Conservation (phyloP, 1,140 invertebrate species). For the Zaprionus gabonicus region DNA sequence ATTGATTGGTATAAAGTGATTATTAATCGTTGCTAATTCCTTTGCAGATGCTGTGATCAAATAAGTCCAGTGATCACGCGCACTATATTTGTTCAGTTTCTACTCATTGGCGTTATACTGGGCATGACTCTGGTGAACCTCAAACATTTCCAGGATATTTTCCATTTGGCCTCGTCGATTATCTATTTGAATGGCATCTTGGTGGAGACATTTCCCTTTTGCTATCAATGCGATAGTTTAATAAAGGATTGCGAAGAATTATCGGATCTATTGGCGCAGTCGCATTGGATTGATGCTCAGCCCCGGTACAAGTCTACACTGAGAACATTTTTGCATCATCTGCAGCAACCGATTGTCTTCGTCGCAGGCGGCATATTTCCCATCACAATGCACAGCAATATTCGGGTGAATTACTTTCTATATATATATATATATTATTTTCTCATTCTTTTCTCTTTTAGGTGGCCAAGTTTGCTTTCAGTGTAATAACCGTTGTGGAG, state of each 20-base stretch:
- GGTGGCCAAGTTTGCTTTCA: conserved; percentile 1
- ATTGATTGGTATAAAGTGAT: not conserved
- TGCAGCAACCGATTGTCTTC: conserved; percentile 28
- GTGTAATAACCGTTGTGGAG: conserved; percentile 4
- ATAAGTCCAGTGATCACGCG: conserved; percentile 9
- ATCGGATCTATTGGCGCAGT: conserved; percentile 7
- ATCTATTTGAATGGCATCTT: conserved; percentile 2
- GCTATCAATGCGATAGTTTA: conserved; percentile 18
- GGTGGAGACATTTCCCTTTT: conserved; percentile 25
- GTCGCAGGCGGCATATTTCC: conserved; percentile 20
- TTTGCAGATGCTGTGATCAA: not conserved
- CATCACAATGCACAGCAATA: conserved; percentile 22
- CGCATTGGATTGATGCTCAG: conserved; percentile 28
- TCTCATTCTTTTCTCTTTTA: not conserved
- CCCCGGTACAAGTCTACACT: conserved; percentile 21
- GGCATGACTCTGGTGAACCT: conserved; percentile 7
- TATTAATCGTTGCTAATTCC: not conserved
- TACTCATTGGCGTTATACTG: conserved; percentile 14
- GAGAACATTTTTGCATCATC: conserved; percentile 11
- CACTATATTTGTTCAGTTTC: conserved; percentile 20
- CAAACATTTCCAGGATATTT: not conserved
- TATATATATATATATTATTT: not conserved
- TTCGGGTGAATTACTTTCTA: not conserved
- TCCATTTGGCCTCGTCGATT: not conserved
- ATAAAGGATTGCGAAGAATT: conserved; percentile 12